phyloP scores from a whole-genome alignment of 2,888 invertebrate genomes.

The Drosophila lutescens region DNA sequence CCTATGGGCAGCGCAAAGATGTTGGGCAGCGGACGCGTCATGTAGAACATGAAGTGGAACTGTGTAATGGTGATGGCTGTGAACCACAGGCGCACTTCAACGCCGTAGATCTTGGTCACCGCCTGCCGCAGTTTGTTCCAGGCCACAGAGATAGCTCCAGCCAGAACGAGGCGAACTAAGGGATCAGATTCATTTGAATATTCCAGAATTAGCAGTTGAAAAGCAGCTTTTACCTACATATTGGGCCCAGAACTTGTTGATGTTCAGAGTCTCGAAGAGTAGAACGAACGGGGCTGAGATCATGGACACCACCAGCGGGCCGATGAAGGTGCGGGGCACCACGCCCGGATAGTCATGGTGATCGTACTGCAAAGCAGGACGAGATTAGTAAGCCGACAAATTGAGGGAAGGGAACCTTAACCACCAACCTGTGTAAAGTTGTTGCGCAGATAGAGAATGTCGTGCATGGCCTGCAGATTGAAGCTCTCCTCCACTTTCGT shows the following conservation, averaged over 20 bases:
- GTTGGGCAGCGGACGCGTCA: constrained; percentile 97
- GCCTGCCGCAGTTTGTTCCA: constrained; percentile 90
- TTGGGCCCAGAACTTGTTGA: constrained; percentile 94
- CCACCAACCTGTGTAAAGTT: constrained; percentile 91
- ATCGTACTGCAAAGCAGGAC: constrained; percentile 91
- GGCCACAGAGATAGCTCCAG: constrained; percentile 89
- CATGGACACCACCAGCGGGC: constrained; percentile 92
- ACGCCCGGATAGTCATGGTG: constrained; percentile 99
- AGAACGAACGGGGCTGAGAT: constrained; percentile 91
- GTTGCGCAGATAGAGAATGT: constrained; percentile 94
- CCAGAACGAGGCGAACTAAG: constrained; percentile 93
- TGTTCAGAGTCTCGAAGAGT: constrained; percentile 87
- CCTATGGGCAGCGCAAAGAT: constrained; percentile 96
- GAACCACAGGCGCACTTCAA: constrained; percentile 92
- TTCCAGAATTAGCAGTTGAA: not conserved
- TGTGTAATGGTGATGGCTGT: constrained; percentile 94
- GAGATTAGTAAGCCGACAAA: not conserved
- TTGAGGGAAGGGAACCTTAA: too few species aligned
- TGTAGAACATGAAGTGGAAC: constrained; percentile 99
- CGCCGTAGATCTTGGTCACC: constrained; percentile 91
- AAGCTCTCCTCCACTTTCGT: constrained; percentile 99
- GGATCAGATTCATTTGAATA: constrained; percentile 61
- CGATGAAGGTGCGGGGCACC: constrained; percentile 98
- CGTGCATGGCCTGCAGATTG: constrained; percentile 99
- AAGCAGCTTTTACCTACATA: constrained; percentile 89